Base-by-base conservation (phyloP, 1,140 invertebrate species). In the Cecropterus lyciades region DNA sequence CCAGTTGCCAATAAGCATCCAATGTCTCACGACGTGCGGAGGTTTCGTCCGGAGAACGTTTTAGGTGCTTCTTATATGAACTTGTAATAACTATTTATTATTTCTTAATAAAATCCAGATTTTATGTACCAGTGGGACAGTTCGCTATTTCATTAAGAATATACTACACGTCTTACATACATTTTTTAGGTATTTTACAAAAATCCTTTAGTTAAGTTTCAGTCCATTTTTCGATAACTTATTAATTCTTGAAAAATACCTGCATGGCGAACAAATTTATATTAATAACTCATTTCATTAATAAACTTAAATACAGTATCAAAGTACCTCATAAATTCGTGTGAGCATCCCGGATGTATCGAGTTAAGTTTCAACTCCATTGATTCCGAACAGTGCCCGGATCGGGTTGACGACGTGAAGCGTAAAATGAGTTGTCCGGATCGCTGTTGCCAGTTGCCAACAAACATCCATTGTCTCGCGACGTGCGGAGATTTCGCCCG, bases 381-480 rank as follows among this genome's bases (percentile, higher is more conserved):
- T 85, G 82, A 80, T 82, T 78, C 73, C 69, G 72, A 77, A 83
- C 80, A 79, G 69, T 70, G 70, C 69, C 62, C 70, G 76, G 78
- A 85, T 87, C 83, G 83, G 75, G 67, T 79, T 83, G 77, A 84
- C 71, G 80, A 84, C 66, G 69, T 82, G 76, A 72, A 85, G 79
- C 85, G 85, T 87, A 89, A 89, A 89, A 89, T 89, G 87, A 89
- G 83, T 87, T 88, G 79, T 85, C 69, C 85, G 79, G 80, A 83
- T 83, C 87, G 74, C 65, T 71, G 70, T 79, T 79, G 80, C 83
- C 77, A 72, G 79, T 75, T 83, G 80, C 84, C 82, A 79, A 76
- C 77, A 70, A 60, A 60, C 40, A 60, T 60, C 43, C 15, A 48
- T 60, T 60, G 57, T 60, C 45, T 60, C 57, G 72, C 73, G 85